Conservation (phyloP, 2,113 vertebrate species). For the Stigmatopora argus region DNA sequence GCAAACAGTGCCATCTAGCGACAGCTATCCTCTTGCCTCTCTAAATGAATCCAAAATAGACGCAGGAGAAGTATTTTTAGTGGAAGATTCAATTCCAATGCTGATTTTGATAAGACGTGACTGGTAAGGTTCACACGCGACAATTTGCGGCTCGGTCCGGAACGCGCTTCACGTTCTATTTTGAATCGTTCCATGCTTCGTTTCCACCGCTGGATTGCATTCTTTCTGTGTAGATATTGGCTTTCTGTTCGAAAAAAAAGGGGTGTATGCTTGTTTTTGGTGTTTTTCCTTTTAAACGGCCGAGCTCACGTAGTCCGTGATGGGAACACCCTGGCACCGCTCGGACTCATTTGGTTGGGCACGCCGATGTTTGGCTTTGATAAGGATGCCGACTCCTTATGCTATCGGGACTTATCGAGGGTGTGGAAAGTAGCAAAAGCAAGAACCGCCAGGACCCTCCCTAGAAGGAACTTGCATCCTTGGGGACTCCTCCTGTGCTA, state of each 20-base stretch:
- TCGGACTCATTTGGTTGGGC: constrained; percentile 13
- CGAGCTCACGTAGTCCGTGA: constrained; percentile 37
- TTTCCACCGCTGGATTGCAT: constrained; percentile 68
- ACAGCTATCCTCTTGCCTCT: constrained; percentile 28
- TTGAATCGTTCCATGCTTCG: constrained; percentile 74
- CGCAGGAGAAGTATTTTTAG: neutral
- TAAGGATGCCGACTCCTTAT: constrained; percentile 43
- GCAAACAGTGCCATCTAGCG: constrained; percentile 80
- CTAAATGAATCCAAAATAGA: constrained; percentile 14
- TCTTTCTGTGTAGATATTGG: constrained; percentile 27
- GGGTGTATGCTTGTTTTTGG: constrained; percentile 37
- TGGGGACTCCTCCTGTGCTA: constrained; percentile 63
- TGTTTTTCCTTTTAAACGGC: constrained; percentile 48
- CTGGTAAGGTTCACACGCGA: constrained; percentile 22
- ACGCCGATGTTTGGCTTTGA: constrained; percentile 3
- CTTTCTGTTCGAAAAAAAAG: constrained; percentile 7
- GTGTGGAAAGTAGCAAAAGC: constrained; percentile 53
- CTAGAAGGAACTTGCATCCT: constrained; percentile 57
- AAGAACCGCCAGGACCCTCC: constrained; percentile 25
- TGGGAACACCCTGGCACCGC: constrained; percentile 31
- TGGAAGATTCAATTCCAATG: neutral
- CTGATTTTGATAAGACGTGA: constrained; percentile 21
- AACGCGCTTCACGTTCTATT: constrained; percentile 53
- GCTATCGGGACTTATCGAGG: constrained; percentile 67
- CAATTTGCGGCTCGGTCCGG: constrained; percentile 32